Base-by-base conservation (phyloP, 2,113 vertebrate species). In the Daphoenositta chrysoptera region DNA sequence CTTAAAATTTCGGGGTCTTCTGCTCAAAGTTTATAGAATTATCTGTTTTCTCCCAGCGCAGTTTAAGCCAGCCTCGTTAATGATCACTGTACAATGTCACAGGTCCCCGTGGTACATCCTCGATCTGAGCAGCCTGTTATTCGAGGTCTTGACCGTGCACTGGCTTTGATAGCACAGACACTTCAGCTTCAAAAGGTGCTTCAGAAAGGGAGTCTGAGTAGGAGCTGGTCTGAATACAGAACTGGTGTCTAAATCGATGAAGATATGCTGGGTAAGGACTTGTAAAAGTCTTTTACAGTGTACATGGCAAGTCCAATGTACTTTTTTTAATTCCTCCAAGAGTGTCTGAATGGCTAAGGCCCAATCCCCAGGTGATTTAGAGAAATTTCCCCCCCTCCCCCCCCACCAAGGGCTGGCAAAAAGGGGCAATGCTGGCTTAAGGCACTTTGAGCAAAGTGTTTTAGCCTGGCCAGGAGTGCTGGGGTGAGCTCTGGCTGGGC, bases 311-410 rank as follows among this genome's bases (percentile, higher is more conserved):
- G 86, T 81, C 87, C 83, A 96, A 73, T 78, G 72, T 70, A 78
- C 56, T 96, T 97, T 93, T 93, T 90, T 81, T 39, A 94, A 97
- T 97, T 97, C 48, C 42, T 88, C 44, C 87, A 93, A 87, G 53
- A 79, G 42, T 35, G 44, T 35, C 48, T 50, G 95, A 84, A 93
- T 61, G 93, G 77, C 85, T 73, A 28, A 85, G 33, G 14, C n/a
- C 19, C 8, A 54, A 42, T 71, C 16, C 47, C 33, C 19, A 18
- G 26, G 24, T 27, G 61, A 94, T 61, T 84, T 76, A 33, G 27
- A 91, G 48, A 91, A 94, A 87, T 45, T 18, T 10, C 8, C 7
- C 40, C n/a, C n/a, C n/a, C n/a, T n/a, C n/a, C n/a, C 15, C 7
- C 27, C 11, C 26, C 78, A 26, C 20, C 60, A 71, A 91, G 30